Percentiles rank a stretch among this genome's conserved stretches.
Evolutionary conservation across 2,888 invertebrate genomes (phyloP).

Genomic region (Synanthedon vespiformis): DNA sequence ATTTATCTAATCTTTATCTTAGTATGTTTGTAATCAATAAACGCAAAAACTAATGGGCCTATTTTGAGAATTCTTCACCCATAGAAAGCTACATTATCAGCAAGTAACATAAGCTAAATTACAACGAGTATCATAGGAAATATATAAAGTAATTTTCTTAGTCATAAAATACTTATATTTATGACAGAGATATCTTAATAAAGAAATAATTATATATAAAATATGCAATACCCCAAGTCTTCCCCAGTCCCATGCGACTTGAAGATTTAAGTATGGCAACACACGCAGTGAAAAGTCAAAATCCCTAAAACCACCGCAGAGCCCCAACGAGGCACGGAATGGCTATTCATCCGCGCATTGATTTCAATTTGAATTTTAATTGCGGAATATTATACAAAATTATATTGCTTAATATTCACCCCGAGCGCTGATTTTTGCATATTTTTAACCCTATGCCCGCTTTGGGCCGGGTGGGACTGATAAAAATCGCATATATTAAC

Average conservation of each 20-base stretch:
- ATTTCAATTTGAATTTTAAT: conserved; percentile 73
- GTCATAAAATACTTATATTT: no score
- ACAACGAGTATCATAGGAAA: no score
- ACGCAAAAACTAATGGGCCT: no score
- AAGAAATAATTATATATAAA: conserved; percentile 2
- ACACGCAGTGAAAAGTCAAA: conserved; percentile 3
- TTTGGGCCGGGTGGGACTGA: conserved; percentile 27
- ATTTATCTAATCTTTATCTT: no score
- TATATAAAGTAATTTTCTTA: no score
- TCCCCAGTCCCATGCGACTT: conserved; percentile 15
- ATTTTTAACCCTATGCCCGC: conserved; percentile 51
- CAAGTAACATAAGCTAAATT: no score
- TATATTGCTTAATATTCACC: conserved; percentile 69
- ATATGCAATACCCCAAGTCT: no score
- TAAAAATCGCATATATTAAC: conserved; percentile 63
- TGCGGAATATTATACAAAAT: conserved; percentile 68
- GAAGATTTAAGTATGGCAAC: conserved; percentile 19
- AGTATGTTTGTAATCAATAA: no score
- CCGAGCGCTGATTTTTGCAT: conserved; percentile 64
- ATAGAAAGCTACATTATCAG: no score
- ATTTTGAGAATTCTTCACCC: no score
- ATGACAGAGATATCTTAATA: no score
- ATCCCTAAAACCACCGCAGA: conserved; percentile 4
- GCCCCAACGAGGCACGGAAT: conserved; percentile 11
- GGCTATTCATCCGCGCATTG: conserved; percentile 59